Conservation (phyloP, 2,113 vertebrate genomes). For the Eonycteris spelaea region DNA sequence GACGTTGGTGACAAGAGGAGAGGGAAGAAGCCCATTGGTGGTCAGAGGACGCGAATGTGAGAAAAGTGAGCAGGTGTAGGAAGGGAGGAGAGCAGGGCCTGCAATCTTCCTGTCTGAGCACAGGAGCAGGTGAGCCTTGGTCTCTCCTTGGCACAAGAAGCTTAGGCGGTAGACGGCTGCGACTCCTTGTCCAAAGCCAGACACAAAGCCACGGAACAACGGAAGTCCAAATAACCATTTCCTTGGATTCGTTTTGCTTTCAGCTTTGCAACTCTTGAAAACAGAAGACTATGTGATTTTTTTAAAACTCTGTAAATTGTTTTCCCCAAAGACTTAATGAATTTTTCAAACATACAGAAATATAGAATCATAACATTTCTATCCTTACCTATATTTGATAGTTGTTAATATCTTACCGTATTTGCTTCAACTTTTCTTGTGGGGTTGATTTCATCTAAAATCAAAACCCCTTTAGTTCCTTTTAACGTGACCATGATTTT, state of each 20-base stretch:
- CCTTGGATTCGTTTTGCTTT: not conserved
- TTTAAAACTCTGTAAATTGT: not conserved
- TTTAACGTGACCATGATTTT: not conserved
- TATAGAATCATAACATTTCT: not conserved
- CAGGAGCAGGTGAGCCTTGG: not conserved
- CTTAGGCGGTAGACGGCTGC: not conserved
- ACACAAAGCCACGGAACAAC: not conserved
- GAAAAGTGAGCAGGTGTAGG: not conserved
- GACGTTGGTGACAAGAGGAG: too few relatives aligned
- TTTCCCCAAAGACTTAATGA: not conserved
- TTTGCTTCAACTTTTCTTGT: not conserved
- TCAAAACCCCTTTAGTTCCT: not conserved
- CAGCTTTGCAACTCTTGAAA: not conserved
- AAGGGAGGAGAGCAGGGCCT: not conserved
- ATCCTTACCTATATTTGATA: not conserved
- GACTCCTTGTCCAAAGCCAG: not conserved
- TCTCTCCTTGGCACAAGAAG: not conserved
- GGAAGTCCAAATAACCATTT: not conserved
- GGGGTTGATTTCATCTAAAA: not conserved
- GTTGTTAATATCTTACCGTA: not conserved
- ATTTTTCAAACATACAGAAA: not conserved
- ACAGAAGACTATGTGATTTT: not conserved
- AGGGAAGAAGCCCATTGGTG: too few relatives aligned
- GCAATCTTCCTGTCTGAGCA: not conserved
- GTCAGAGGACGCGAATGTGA: not conserved